Base-by-base conservation (phyloP, 2,888 invertebrate species). In the Agrochola litura region DNA sequence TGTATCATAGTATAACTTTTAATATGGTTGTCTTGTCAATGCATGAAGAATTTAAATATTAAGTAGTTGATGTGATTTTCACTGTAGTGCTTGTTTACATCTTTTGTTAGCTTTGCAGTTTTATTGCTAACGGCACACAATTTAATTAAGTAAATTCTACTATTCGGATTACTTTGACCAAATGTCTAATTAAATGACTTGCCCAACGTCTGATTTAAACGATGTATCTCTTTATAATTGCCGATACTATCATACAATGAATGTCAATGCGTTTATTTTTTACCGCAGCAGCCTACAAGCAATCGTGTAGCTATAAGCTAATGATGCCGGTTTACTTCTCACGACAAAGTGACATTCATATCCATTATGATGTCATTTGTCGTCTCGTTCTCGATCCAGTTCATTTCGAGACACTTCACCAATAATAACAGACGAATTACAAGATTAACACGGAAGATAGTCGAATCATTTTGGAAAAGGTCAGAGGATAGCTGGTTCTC, bases 261-360 rank as follows among this genome's bases (percentile, higher is more conserved):
- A 60, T 52, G 56, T 56, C 43, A 69, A 30, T 54, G 43, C 41
- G 22, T 52, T 54, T n/a, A 66, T 66, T 64, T 79, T 61, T 58
- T 70, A 64, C 64, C 52, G 60, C 61, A 30, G 41, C 19, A 43
- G 19, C 37, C 41, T 80, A 61, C 69, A 54, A 52, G 49, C 52
- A 52, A 61, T 54, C 54, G 43, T 68, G 37, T 30, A 56, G 65
- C 70, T 54, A 25, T 22, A 9, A 25, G 30, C 65, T 56, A 22
- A 30, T 46, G 69, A 61, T 66, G 61, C 41, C 58, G 68, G 65
- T 58, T 76, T 60, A 77, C 58, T 81, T 84, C 78, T 86, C 82
- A 82, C 84, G 79, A 68, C 83, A 86, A 88, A 84, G 78, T 86
- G 81, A 82, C 82, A 82, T 77, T 88, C 68, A 81, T 75, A 72